Base-by-base conservation (phyloP, 2,888 invertebrate genomes). In the Loripinus fragilis region DNA sequence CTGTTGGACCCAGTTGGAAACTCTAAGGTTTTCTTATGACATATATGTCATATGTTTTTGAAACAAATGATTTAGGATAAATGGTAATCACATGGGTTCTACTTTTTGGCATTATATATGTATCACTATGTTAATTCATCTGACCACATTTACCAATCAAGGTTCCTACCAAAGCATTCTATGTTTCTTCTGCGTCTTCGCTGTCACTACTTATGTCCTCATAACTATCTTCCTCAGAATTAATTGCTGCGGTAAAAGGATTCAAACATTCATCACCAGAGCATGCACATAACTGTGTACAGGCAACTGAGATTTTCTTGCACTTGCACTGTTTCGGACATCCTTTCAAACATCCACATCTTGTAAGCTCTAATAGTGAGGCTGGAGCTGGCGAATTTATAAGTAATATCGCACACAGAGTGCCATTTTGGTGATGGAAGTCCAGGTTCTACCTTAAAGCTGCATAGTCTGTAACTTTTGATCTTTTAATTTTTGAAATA, bases 251-350 rank as follows among this genome's bases (percentile, higher is more conserved):
- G 5, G 50, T 50, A 50, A 7, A 50, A 5, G 50, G 50, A 5
- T 50, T 50, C 8, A 50, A 50, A 50, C n/a, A 12, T n/a, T 50
- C 50, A 23, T 50, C 50, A 7, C 50, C 50, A 50, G 50, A 50
- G 50, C 50, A 50, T 50, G 50, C 50, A 50, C 50, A 50, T 50
- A n/a, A 12, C 25, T 52, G 25, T 23, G 52, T 10, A 25, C 52
- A 52, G 52, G 52, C 25, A 52, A 52, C 25, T 23, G 25, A 52
- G 52, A 52, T 25, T n/a, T 52, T 52, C 28, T 52, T 52, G 52
- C 52, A 52, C 52, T 52, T 52, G 52, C 52, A 52, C 23, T n/a
- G 7, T 52, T 28, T 52, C 7, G 52, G 10, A 52, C 52, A 52
- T 25, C 52, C 52, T n/a, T n/a, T n/a, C n/a, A n/a, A n/a, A n/a